These are phyloP conservation scores for Empis livida DNA, from an alignment of 2,888 invertebrate genomes.

Conservation along the genomic window DNA sequence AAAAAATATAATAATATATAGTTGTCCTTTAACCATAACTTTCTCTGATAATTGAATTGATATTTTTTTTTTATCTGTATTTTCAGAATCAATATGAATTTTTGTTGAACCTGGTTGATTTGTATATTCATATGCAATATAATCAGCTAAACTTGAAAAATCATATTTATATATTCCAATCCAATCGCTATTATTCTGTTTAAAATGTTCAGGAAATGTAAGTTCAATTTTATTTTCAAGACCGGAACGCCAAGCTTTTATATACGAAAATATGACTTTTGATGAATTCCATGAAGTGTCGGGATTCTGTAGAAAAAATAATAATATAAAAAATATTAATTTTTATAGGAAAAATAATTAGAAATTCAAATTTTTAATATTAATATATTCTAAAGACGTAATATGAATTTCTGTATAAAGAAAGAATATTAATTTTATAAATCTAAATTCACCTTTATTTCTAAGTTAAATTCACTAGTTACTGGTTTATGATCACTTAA, in stretches of 20 bases:
- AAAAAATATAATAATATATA: constrained; percentile 32
- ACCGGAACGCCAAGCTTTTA: constrained; percentile 59
- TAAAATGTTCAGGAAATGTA: constrained; percentile 28
- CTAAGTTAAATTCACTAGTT: constrained; percentile 52
- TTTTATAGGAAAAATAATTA: too few relatives aligned
- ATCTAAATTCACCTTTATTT: too few relatives aligned
- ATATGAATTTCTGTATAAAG: too few relatives aligned
- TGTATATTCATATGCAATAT: constrained; percentile 68
- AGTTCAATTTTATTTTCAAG: constrained; percentile 40
- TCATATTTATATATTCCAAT: constrained; percentile 73
- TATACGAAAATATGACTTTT: constrained; percentile 55
- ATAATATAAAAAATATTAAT: too few relatives aligned
- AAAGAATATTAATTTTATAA: too few relatives aligned
- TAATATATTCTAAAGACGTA: too few relatives aligned
- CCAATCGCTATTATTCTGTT: constrained; percentile 65
- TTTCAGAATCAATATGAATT: constrained; percentile 15
- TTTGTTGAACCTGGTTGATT: constrained; percentile 17
- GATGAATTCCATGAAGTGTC: constrained; percentile 15
- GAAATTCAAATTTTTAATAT: too few relatives aligned
- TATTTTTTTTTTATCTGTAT: constrained; percentile 23
- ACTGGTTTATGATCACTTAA: constrained; percentile 94
- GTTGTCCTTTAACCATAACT: constrained; percentile 25
- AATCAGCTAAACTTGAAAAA: constrained; percentile 70
- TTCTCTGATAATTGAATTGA: constrained; percentile 29
- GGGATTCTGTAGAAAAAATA: too few relatives aligned